phyloP scores from a whole-genome alignment of 2,888 invertebrate species.

The Dryobota labecula region DNA sequence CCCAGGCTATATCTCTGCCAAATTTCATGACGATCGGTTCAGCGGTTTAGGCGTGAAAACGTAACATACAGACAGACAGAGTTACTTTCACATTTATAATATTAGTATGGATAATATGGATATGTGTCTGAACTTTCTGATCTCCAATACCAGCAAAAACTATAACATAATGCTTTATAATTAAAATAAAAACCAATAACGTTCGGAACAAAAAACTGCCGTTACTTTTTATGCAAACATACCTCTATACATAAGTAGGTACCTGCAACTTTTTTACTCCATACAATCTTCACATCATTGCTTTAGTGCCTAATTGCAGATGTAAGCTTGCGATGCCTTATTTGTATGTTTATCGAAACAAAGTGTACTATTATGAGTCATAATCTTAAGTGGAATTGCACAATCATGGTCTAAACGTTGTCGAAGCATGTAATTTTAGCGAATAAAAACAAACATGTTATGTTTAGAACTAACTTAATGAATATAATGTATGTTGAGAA shows the following conservation, averaged over 20 bases:
- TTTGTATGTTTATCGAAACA: conserved; percentile 78
- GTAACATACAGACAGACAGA: too few species aligned
- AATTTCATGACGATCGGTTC: too few species aligned
- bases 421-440: conserved; percentile 80
- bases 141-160: conserved; percentile 33
- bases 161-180: conserved; percentile 19
- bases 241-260: not conserved
- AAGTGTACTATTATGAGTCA: conserved; percentile 80
- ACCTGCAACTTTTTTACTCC: conserved; percentile 48
- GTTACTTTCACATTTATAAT: too few species aligned
- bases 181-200: conserved; percentile 55
- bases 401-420: conserved; percentile 75
- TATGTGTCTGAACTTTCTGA: conserved; percentile 42
- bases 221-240: conserved; percentile 66
- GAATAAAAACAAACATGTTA: conserved; percentile 79
- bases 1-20: too few species aligned
- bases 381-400: conserved; percentile 77
- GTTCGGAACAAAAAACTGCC: conserved; percentile 47
- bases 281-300: conserved; percentile 69
- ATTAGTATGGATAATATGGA: too few species aligned
- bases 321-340: conserved; percentile 73
- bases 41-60: too few species aligned
- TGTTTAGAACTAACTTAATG: conserved; percentile 63
- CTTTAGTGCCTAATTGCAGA: conserved; percentile 54
- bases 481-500: conserved; percentile 59